Conservation (phyloP, 2,888 invertebrate genomes). For the Palloptera scutellata region DNA sequence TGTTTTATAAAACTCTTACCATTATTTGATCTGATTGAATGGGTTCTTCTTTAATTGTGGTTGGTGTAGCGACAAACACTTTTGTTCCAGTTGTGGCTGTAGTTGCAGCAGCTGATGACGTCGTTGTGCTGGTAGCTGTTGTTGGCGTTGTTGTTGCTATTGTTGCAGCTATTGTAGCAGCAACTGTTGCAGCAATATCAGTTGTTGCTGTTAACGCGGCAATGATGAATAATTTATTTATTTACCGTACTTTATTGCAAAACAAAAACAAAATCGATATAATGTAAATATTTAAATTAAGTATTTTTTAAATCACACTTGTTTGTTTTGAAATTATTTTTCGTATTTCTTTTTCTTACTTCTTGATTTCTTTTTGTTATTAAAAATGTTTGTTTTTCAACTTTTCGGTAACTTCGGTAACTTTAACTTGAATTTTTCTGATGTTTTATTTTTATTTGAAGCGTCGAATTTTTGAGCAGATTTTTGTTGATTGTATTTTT, state of each 20-base stretch:
- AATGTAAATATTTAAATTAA: slow-evolving; percentile 6
- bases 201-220: slow-evolving; percentile 58
- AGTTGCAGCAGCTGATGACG: slow-evolving; percentile 34
- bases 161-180: slow-evolving; percentile 45
- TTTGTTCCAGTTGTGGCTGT: slow-evolving; percentile 38
- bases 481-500: background rate
- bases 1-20: slow-evolving; percentile 53
- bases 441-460: no score
- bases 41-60: slow-evolving; percentile 37
- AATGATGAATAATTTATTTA: slow-evolving; percentile 50
- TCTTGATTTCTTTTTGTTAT: background rate
- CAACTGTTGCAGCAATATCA: slow-evolving; percentile 54
- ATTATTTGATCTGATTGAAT: slow-evolving; percentile 57
- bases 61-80: slow-evolving; percentile 33
- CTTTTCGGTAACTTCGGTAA: background rate
- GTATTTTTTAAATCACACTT: background rate
- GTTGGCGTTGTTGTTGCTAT: slow-evolving; percentile 38
- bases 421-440: background rate
- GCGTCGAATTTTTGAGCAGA: background rate
- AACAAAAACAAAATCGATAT: no score
- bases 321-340: background rate
- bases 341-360: no score
- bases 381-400: background rate
- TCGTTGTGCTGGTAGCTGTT: slow-evolving; percentile 36
- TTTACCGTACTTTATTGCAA: slow-evolving; percentile 8